These are phyloP conservation scores for Amphibalanus amphitrite DNA, from an alignment of 1,140 invertebrate species.

Conservation along the genomic window DNA sequence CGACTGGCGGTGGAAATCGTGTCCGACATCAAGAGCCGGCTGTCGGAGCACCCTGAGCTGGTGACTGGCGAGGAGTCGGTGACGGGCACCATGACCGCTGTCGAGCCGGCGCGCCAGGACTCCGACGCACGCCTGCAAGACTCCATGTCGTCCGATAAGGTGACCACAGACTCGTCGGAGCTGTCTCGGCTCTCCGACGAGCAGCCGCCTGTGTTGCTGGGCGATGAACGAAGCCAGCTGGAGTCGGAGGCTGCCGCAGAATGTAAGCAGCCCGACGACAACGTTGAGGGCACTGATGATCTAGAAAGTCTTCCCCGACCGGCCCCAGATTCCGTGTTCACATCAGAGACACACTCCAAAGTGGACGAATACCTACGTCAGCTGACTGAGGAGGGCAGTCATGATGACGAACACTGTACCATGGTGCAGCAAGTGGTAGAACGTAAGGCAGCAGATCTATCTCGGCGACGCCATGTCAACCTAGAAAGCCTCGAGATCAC, in stretches of 20 bases:
- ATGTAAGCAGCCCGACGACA: too few species aligned
- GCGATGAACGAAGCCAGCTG: neutral
- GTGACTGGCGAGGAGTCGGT: neutral
- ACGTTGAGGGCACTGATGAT: neutral
- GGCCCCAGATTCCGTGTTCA: constrained; percentile 17
- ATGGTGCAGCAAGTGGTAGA: constrained; percentile 32
- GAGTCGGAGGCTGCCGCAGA: neutral
- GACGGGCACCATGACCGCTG: neutral
- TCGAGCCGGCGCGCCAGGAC: neutral
- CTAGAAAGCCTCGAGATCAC: constrained; percentile 44
- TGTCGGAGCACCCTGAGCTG: neutral
- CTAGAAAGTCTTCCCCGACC: neutral
- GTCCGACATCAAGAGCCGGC: neutral
- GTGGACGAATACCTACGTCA: constrained; percentile 30
- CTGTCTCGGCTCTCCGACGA: neutral
- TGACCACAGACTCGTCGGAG: neutral
- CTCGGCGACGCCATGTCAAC: neutral
- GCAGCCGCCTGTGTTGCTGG: too few species aligned
- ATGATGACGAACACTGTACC: constrained; percentile 24
- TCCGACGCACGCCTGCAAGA: neutral
- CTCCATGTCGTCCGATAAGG: neutral
- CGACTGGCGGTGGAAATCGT: constrained; percentile 9
- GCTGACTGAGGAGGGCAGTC: constrained; percentile 27
- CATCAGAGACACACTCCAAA: constrained; percentile 22
- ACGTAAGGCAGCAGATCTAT: constrained; percentile 20